A percentile compares a stretch with the other conserved stretches of the same genome.
Evolutionary conservation across 2,797 vertebrate genomes (phyloP).

Genomic region (Decapterus maruadsi): DNA sequence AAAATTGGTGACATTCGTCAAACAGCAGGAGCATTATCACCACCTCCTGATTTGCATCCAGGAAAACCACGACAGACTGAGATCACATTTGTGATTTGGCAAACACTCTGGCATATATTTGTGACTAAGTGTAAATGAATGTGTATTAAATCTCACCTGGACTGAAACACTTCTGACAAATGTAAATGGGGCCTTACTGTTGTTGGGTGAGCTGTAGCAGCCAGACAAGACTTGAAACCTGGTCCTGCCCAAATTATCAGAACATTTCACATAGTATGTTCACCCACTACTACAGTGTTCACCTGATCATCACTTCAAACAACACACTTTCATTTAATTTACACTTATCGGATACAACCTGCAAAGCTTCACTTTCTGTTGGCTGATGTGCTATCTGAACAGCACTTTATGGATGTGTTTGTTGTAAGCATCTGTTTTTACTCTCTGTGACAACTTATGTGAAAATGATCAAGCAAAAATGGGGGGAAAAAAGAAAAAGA

Average conservation of each 20-base stretch:
- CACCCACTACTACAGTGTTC: neutral
- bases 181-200: neutral
- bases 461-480: slow-evolving; percentile 8
- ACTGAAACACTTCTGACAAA: neutral
- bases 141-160: neutral
- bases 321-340: slow-evolving; percentile 17
- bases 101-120: neutral
- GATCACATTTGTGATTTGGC: neutral
- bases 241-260: neutral
- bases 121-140: neutral
- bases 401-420: slow-evolving; percentile 7
- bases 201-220: neutral
- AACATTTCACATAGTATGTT: neutral
- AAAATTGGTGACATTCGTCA: neutral
- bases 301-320: neutral
- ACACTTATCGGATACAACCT: slow-evolving; percentile 22
- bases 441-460: neutral
- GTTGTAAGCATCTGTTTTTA: slow-evolving; percentile 8
- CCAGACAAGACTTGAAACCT: neutral
- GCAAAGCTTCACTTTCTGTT: slow-evolving; percentile 7
- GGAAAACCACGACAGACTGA: neutral
- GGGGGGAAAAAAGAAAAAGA: no score
- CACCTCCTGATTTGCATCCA: neutral
- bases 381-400: neutral
- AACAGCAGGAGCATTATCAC: neutral